Conservation (phyloP, 2,113 vertebrate genomes). For the Etheostoma cragini region DNA sequence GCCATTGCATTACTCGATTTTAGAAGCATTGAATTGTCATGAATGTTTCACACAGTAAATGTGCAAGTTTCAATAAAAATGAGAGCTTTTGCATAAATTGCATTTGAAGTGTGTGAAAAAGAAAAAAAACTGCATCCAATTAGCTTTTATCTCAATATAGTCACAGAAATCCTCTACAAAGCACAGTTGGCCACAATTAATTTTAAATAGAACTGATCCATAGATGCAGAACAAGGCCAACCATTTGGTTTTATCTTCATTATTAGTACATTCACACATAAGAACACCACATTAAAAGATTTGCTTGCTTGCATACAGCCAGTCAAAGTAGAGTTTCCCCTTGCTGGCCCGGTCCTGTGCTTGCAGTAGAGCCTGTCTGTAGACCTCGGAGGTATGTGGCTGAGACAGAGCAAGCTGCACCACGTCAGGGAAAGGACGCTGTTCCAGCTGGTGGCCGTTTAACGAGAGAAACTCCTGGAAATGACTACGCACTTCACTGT, state of each 20-base stretch:
- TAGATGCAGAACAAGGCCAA: not conserved
- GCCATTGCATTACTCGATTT: not conserved
- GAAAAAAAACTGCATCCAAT: not conserved
- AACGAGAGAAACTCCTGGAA: conserved; percentile 98
- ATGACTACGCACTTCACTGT: conserved; percentile 88
- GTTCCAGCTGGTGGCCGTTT: conserved; percentile 93
- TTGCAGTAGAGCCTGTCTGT: conserved; percentile 88
- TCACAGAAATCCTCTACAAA: not conserved
- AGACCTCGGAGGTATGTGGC: conserved; percentile 89
- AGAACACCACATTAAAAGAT: not conserved
- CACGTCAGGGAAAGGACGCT: conserved; percentile 92
- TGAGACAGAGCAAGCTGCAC: conserved; percentile 94
- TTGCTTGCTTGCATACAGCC: conserved; percentile 86
- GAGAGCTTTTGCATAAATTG: not conserved
- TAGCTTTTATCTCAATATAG: not conserved
- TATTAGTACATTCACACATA: not conserved
- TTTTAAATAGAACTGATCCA: not conserved
- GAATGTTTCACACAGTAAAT: not conserved
- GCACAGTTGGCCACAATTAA: not conserved
- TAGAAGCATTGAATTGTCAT: not conserved
- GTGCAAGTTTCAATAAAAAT: not conserved
- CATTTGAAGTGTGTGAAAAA: not conserved
- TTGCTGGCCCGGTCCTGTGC: conserved; percentile 82
- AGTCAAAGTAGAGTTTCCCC: conserved; percentile 91
- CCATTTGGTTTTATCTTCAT: not conserved